These are phyloP conservation scores for Psophia crepitans DNA, from an alignment of 2,113 vertebrate genomes.

Conservation along the genomic window DNA sequence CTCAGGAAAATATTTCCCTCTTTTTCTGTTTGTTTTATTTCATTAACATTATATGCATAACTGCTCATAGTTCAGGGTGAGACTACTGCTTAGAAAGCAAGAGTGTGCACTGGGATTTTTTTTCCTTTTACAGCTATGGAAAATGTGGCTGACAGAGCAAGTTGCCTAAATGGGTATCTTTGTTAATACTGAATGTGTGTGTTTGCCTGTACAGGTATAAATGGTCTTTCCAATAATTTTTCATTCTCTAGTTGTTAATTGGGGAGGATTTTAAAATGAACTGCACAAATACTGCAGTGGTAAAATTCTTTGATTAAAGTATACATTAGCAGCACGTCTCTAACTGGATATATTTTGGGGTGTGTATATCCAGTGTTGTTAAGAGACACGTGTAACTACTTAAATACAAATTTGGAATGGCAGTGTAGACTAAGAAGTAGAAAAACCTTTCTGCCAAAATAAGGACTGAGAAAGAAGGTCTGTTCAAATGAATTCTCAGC, in stretches of 20 bases:
- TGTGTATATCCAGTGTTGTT: not conserved
- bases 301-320: not conserved
- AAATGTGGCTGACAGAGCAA: not conserved
- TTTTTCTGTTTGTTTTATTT: not conserved
- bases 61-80: not conserved
- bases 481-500: not conserved
- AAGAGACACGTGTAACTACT: not conserved
- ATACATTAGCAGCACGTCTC: not conserved
- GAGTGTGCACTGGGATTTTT: not conserved
- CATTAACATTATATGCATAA: not conserved
- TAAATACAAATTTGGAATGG: not conserved
- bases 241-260: not conserved
- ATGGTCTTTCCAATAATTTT: not conserved
- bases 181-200: not conserved
- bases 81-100: not conserved
- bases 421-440: not conserved
- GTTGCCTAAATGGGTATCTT: not conserved
- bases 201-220: not conserved
- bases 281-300: not conserved
- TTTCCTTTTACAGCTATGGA: not conserved
- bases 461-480: not conserved
- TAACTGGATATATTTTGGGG: not conserved
- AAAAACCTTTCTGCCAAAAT: not conserved
- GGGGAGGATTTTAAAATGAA: not conserved
- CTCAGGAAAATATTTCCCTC: not conserved